Conservation (phyloP, 1,140 invertebrate species). For the Lepeophtheirus salmonis region DNA sequence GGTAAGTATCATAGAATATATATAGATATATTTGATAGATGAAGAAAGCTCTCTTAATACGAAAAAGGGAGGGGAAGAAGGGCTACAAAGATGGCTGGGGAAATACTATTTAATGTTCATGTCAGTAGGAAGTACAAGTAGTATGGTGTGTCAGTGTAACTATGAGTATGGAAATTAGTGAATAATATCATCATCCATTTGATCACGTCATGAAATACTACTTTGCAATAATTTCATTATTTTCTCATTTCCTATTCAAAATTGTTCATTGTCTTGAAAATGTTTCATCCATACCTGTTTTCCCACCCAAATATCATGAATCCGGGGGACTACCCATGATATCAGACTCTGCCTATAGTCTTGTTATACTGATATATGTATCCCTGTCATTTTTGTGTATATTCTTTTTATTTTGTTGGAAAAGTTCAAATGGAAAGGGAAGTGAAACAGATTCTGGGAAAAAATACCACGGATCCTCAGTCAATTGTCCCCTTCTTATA, state of each 20-base stretch:
- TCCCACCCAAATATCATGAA: neutral
- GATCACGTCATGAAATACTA: no score
- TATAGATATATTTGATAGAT: no score
- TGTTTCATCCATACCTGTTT: neutral
- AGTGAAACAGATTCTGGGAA: neutral
- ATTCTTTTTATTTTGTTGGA: constrained; percentile 19
- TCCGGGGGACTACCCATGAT: constrained; percentile 17
- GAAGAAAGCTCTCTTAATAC: no score
- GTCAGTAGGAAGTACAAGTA: no score
- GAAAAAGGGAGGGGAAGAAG: no score
- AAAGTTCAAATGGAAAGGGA: neutral
- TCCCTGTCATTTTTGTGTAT: constrained; percentile 12
- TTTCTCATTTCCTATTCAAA: neutral
- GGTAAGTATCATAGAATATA: no score
- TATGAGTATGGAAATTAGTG: no score
- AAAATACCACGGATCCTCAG: neutral
- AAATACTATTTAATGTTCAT: no score
- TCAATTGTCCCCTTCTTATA: neutral
- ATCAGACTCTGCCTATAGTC: constrained; percentile 11
- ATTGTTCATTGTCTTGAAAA: neutral
- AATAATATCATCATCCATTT: no score
- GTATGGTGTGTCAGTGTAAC: no score
- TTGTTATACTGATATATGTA: constrained; percentile 15
- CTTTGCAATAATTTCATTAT: no score
- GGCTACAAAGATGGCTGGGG: no score